Conservation (phyloP, 2,797 vertebrate species). For the Chromis chromis region DNA sequence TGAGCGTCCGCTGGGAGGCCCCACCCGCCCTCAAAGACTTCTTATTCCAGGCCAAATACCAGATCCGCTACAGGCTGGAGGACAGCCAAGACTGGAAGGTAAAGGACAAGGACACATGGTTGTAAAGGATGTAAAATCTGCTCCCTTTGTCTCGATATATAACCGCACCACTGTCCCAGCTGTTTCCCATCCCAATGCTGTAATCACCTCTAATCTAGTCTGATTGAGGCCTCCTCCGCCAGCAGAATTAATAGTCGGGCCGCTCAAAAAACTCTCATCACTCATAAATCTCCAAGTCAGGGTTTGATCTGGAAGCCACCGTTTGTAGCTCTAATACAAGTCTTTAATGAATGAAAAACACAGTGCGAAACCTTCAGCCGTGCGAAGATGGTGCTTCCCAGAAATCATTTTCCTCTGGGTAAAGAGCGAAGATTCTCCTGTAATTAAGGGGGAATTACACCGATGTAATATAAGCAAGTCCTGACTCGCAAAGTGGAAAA, state of each 20-base stretch:
- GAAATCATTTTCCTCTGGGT: slow-evolving; percentile 67
- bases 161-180: slow-evolving; percentile 50
- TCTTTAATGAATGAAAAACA: slow-evolving; percentile 67
- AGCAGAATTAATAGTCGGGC: slow-evolving; percentile 58
- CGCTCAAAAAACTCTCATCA: slow-evolving; percentile 46
- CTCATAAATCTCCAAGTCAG: slow-evolving; percentile 48
- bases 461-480: slow-evolving; percentile 72
- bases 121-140: slow-evolving; percentile 30
- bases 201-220: slow-evolving; percentile 67
- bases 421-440: slow-evolving; percentile 62
- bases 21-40: slow-evolving; percentile 96
- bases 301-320: slow-evolving; percentile 52
- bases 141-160: slow-evolving; percentile 30
- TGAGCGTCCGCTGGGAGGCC: slow-evolving; percentile 94
- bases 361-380: slow-evolving; percentile 33
- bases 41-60: slow-evolving; percentile 97
- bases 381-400: slow-evolving; percentile 57
- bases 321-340: slow-evolving; percentile 33
- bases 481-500: slow-evolving; percentile 68
- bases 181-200: slow-evolving; percentile 66
- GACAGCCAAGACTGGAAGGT: slow-evolving; percentile 98
- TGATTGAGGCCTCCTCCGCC: slow-evolving; percentile 63
- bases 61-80: slow-evolving; percentile 97
- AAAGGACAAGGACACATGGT: slow-evolving; percentile 37
- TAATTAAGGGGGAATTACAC: slow-evolving; percentile 78